Evolutionary conservation across 1,140 invertebrate genomes (phyloP).

Genomic region (Micrasema minimum): DNA sequence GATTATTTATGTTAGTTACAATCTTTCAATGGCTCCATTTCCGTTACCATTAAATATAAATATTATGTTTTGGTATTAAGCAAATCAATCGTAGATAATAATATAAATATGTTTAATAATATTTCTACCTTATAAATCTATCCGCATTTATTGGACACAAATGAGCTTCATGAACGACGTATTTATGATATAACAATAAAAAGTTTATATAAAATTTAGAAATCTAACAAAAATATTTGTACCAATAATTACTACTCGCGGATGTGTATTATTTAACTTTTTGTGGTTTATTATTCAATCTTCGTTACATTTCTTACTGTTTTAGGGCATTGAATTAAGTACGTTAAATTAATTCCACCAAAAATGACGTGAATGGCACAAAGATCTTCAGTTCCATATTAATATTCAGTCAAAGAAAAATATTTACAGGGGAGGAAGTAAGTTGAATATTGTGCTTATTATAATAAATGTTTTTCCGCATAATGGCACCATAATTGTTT

Average conservation of each 20-base stretch:
- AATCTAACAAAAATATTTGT: constrained; percentile 39
- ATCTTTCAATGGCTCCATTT: constrained; percentile 17
- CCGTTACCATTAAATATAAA: constrained; percentile 32
- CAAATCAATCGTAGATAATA: constrained; percentile 18
- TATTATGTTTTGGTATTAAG: constrained; percentile 38
- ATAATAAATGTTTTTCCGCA: neutral
- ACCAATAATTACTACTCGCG: constrained; percentile 27
- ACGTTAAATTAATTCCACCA: constrained; percentile 2
- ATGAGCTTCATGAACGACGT: constrained; percentile 27
- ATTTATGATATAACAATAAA: constrained; percentile 32
- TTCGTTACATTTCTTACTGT: neutral
- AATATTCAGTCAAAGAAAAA: constrained; percentile 22
- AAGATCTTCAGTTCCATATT: constrained; percentile 18
- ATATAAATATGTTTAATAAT: constrained; percentile 8
- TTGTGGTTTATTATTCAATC: neutral
- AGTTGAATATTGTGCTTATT: too few species aligned
- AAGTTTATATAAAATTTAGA: constrained; percentile 34
- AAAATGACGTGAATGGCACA: constrained; percentile 14
- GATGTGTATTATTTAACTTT: constrained; percentile 6
- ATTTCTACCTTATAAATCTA: constrained; percentile 26
- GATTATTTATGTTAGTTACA: constrained; percentile 26
- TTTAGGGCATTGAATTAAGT: constrained; percentile 16
- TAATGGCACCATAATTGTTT: constrained; percentile 12
- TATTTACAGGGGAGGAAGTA: constrained; percentile 1
- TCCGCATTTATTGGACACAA: constrained; percentile 37